phyloP scores from a whole-genome alignment of 2,113 vertebrate genomes.

The Stegostoma tigrinum region DNA sequence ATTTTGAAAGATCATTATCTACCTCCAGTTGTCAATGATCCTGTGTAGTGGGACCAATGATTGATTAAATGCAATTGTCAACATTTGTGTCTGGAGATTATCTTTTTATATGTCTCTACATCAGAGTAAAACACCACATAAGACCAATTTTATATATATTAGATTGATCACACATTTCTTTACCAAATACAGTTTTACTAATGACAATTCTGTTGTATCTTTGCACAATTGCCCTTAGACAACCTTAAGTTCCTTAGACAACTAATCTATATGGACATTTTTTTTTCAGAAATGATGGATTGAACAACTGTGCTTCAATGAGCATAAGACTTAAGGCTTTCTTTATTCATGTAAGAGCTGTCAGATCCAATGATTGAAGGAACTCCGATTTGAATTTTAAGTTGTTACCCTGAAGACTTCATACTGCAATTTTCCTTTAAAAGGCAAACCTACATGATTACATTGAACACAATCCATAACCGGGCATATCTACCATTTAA shows the following conservation, averaged over 20 bases:
- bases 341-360: constrained; percentile 2
- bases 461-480: neutral
- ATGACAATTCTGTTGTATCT: neutral
- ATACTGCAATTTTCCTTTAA: neutral
- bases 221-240: neutral
- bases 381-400: constrained; percentile 27
- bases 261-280: neutral
- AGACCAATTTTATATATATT: too few relatives aligned
- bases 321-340: constrained; percentile 6
- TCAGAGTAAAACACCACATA: neutral
- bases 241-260: neutral
- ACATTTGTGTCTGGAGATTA: neutral
- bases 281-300: constrained; percentile 11
- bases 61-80: neutral
- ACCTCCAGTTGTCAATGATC: neutral
- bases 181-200: neutral
- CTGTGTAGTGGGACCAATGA: neutral
- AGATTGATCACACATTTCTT: neutral
- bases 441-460: neutral
- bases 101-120: neutral
- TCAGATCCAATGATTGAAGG: constrained; percentile 29
- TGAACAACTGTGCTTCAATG: constrained; percentile 29
- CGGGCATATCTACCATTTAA: neutral
- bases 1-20: constrained; percentile 31
- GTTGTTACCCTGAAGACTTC: neutral